Evolutionary conservation across 92 coral and sea anemone genomes (phyloP), one percentile per base, ranked within the genome.

Genomic region (Zoanthus gigantus): DNA sequence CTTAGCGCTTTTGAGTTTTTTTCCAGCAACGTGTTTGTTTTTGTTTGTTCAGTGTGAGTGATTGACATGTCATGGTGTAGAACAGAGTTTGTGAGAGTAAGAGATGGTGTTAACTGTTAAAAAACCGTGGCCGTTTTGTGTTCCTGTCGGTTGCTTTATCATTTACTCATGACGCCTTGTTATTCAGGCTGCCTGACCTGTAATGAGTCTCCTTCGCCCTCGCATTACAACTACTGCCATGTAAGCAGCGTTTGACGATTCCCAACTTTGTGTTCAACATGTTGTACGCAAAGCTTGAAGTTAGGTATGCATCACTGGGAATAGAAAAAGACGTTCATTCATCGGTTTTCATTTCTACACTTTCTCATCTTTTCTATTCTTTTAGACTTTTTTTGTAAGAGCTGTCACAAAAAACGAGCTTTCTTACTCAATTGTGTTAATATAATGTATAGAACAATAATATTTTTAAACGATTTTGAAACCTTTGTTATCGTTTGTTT

Each of bases 161-260:
- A n/a, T 46, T 63, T 81, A 81, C 74, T 81, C 71, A 66, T 45
- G 28, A 63, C 74, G 42, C 66, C 85, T 81, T 81, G 23, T 81
- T 81, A 81, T 81, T 7, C 85, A 81, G 85, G 85, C 85, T 18
- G 60, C 60, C 74, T 18, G 42, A 34, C 75, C 76, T 45, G 60
- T 81, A 81, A 66, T 81, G 85, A 23, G 74, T 73, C 85, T 65
- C 18, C 32, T 44, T 58, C 50, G 65, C 60, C 76, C 75, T 66
- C 75, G 44, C 61, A 29, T n/a, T 81, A 34, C 56, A 50, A 50
- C 85, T 77, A 77, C 67, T 81, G 85, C 85, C 74, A 66, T 66
- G 85, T 65, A n/a, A 60, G 74, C 85, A 81, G 85, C 74, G 85
- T 81, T 18, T 81, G 76, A 81, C 15, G 85, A 71, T 54, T 14